phyloP scores from a whole-genome alignment of 2,113 vertebrate species.

The Tretioscincus oriximinensis region DNA sequence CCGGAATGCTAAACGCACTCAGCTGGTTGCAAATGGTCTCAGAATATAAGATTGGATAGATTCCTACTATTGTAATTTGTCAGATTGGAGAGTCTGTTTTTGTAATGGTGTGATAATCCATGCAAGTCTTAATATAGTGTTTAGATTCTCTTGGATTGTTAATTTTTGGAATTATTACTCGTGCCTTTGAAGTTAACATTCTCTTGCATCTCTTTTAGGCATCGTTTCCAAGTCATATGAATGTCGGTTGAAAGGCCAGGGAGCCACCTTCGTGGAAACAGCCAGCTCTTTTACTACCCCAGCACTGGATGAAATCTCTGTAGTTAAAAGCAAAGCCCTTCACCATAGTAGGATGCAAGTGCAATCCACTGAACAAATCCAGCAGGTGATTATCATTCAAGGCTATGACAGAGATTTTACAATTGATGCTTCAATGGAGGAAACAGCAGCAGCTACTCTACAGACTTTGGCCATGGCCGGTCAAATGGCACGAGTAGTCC shows the following conservation, averaged over 20 bases:
- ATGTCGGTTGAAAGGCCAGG: constrained; percentile 94
- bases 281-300: constrained; percentile 73
- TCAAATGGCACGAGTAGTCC: constrained; percentile 90
- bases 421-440: constrained; percentile 87
- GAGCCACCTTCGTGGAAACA: constrained; percentile 90
- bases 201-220: constrained; percentile 74
- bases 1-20: not conserved
- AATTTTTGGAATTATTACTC: constrained; percentile 24
- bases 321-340: constrained; percentile 60
- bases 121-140: constrained; percentile 7
- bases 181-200: not conserved
- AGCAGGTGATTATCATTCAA: constrained; percentile 98
- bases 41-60: not conserved
- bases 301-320: constrained; percentile 68
- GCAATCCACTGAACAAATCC: constrained; percentile 73
- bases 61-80: not conserved
- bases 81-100: not conserved
- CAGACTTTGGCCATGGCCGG: constrained; percentile 94
- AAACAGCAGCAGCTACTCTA: constrained; percentile 91
- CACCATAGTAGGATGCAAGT: constrained; percentile 47
- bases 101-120: constrained; percentile 19
- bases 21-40: not conserved
- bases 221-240: constrained; percentile 98
- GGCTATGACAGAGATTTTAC: constrained; percentile 81
- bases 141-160: constrained; percentile 9